phyloP scores from a whole-genome alignment of 2,888 invertebrate genomes.

The Philereme vetulata region DNA sequence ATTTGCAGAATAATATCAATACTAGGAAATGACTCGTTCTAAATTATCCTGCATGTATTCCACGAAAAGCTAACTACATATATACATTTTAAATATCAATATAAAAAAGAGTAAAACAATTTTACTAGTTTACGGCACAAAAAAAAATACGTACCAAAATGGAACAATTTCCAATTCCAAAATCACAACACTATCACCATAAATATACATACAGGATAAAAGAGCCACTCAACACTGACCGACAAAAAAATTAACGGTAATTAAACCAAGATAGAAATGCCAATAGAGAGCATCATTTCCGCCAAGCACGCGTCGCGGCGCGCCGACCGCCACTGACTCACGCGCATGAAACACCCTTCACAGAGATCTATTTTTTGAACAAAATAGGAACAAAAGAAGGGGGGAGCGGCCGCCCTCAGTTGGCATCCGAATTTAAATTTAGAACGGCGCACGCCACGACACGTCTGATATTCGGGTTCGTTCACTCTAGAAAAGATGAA shows the following conservation, averaged over 20 bases:
- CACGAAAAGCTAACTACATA: too few species aligned
- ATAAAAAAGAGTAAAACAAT: too few species aligned
- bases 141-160: slow-evolving; percentile 19
- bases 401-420: slow-evolving; percentile 78
- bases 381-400: slow-evolving; percentile 82
- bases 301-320: slow-evolving; percentile 69
- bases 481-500: slow-evolving; percentile 69
- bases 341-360: slow-evolving; percentile 74
- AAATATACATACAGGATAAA: slow-evolving; percentile 14
- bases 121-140: not conserved
- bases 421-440: slow-evolving; percentile 62
- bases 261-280: slow-evolving; percentile 40
- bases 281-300: slow-evolving; percentile 45
- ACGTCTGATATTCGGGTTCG: slow-evolving; percentile 64
- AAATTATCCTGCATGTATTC: too few species aligned
- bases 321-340: slow-evolving; percentile 78
- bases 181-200: slow-evolving; percentile 27
- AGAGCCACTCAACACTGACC: slow-evolving; percentile 43
- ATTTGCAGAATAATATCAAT: too few species aligned
- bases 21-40: too few species aligned
- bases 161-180: slow-evolving; percentile 18
- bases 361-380: slow-evolving; percentile 77
- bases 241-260: slow-evolving; percentile 41
- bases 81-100: too few species aligned
- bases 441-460: slow-evolving; percentile 68